These are phyloP conservation scores for Lycocerus yunnanus DNA, from an alignment of 2,888 invertebrate genomes.

Conservation along the genomic window DNA sequence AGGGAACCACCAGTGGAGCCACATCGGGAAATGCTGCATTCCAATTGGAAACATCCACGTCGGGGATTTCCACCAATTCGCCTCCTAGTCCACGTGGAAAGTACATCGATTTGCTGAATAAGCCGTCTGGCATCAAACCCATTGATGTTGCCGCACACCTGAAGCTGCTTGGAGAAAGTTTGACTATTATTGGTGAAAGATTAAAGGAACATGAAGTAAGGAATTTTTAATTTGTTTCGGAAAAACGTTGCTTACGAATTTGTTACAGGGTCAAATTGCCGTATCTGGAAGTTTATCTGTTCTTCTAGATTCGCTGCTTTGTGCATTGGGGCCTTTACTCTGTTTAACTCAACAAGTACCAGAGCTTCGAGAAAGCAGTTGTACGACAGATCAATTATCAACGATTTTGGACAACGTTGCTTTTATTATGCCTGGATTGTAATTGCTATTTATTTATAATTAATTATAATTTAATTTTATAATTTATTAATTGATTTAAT, in stretches of 20 bases:
- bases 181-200: constrained; percentile 90
- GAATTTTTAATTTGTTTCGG: not conserved
- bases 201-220: constrained; percentile 88
- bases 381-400: constrained; percentile 55
- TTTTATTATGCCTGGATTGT: constrained; percentile 88
- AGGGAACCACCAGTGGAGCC: constrained; percentile 27
- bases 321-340: constrained; percentile 87
- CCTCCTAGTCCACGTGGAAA: constrained; percentile 52
- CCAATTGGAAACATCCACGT: constrained; percentile 51
- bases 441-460: constrained; percentile 35
- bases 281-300: constrained; percentile 95
- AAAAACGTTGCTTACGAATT: not conserved
- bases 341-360: constrained; percentile 85
- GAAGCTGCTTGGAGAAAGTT: constrained; percentile 88
- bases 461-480: no score
- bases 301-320: constrained; percentile 87
- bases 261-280: constrained; percentile 83
- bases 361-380: constrained; percentile 69
- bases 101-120: constrained; percentile 55
- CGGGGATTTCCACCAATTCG: constrained; percentile 47
- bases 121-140: constrained; percentile 76
- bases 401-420: constrained; percentile 91
- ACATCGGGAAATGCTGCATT: constrained; percentile 35
- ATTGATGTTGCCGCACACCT: constrained; percentile 93
- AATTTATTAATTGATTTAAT: no score